phyloP scores from a whole-genome alignment of 1,140 invertebrate genomes.

The Brachionus rubens region DNA sequence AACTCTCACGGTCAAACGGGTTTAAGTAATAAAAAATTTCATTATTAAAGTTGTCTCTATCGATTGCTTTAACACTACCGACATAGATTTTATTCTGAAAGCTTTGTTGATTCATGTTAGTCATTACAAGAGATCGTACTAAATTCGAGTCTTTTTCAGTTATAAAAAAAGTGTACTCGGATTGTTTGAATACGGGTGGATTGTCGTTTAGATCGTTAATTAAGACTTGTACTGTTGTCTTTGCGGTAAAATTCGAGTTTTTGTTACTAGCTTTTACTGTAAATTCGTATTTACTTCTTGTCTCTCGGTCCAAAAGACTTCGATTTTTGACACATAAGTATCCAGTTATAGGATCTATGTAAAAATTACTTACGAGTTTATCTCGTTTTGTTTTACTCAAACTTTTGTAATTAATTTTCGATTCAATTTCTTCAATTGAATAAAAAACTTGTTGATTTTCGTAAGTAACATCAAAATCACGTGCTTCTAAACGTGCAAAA shows the following conservation, averaged over 20 bases:
- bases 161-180: conserved; percentile 7
- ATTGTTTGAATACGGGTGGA: neutral
- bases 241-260: neutral
- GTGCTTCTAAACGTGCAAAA: neutral
- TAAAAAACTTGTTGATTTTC: neutral
- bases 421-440: neutral
- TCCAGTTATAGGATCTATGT: neutral
- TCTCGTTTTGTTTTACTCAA: neutral
- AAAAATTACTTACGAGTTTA: neutral
- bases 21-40: conserved; percentile 1
- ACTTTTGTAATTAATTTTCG: neutral
- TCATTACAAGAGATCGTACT: neutral
- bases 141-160: conserved; percentile 36
- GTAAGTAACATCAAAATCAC: neutral
- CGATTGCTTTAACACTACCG: conserved; percentile 2
- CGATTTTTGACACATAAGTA: conserved; percentile 25
- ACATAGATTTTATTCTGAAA: neutral
- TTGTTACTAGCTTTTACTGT: neutral
- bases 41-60: neutral
- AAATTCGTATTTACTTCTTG: conserved; percentile 23
- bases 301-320: neutral
- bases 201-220: conserved; percentile 35
- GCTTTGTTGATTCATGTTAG: neutral
- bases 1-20: neutral
- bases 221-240: neutral